These are phyloP conservation scores for Galerucella nymphaeae DNA, from an alignment of 2,888 invertebrate genomes.

Conservation along the genomic window DNA sequence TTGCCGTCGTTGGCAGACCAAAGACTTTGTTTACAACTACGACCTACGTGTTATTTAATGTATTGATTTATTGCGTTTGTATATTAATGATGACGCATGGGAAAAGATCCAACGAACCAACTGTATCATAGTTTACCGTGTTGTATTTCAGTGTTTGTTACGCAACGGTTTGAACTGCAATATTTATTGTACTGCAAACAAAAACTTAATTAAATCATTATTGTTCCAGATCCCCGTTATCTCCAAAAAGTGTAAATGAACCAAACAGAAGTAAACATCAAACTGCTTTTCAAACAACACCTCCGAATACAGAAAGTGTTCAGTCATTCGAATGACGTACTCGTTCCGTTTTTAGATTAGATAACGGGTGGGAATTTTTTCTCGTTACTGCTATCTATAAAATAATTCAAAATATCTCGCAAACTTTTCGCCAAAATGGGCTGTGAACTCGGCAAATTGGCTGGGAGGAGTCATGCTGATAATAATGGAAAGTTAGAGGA, in stretches of 20 bases:
- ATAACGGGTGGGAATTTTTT: neutral
- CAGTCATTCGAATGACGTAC: constrained; percentile 23
- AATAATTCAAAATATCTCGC: constrained; percentile 6
- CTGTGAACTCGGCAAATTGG: constrained; percentile 82
- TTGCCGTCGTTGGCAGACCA: no score
- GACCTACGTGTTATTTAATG: no score
- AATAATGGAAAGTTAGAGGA: constrained; percentile 66
- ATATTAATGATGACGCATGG: no score
- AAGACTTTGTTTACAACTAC: no score
- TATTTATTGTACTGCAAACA: neutral
- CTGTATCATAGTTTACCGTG: neutral
- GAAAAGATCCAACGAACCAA: no score
- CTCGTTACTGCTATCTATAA: neutral
- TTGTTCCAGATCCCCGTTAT: constrained; percentile 23
- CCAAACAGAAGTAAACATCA: constrained; percentile 19
- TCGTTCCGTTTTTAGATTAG: constrained; percentile 1
- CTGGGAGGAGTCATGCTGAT: constrained; percentile 62
- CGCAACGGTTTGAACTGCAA: neutral
- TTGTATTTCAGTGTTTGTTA: neutral
- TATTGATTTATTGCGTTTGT: no score
- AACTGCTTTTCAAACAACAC: neutral
- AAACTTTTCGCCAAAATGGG: constrained; percentile 68
- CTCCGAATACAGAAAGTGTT: constrained; percentile 1
- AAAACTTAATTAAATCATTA: neutral
- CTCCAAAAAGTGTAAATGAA: constrained; percentile 26